Conservation (phyloP, 2,797 vertebrate species). For the Anisognathus igniventris region DNA sequence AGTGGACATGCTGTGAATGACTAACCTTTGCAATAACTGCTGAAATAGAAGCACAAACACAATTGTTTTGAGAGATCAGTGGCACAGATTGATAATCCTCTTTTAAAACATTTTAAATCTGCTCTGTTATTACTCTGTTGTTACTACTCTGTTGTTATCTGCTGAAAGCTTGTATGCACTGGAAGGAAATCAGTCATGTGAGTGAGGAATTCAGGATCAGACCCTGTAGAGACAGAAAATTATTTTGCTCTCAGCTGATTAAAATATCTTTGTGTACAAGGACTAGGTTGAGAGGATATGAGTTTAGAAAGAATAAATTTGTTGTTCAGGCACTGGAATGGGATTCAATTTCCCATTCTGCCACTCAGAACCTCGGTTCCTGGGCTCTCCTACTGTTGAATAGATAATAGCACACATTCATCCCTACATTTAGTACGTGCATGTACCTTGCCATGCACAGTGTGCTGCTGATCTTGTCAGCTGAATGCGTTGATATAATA, state of each 20-base stretch:
- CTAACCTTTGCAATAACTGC: not conserved
- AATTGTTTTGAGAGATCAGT: not conserved
- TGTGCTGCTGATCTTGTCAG: constrained; percentile 9
- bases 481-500: not conserved
- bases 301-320: constrained; percentile 20
- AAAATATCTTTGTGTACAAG: not conserved
- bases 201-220: not conserved
- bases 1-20: not conserved
- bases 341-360: constrained; percentile 32
- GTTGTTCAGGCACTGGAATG: not conserved
- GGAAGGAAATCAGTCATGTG: not conserved
- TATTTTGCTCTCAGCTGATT: constrained; percentile 4
- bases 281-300: not conserved
- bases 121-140: constrained; percentile 10
- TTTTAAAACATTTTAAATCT: not conserved
- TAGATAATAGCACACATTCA: constrained; percentile 6
- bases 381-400: not conserved
- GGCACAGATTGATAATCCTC: not conserved
- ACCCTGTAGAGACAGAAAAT: not conserved
- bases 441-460: not conserved
- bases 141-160: not conserved
- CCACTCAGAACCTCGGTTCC: not conserved
- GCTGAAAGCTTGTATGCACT: not conserved
- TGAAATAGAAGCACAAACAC: not conserved
- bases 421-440: not conserved